Conservation (phyloP, 2,113 vertebrate genomes). For the Pluvianellus socialis region DNA sequence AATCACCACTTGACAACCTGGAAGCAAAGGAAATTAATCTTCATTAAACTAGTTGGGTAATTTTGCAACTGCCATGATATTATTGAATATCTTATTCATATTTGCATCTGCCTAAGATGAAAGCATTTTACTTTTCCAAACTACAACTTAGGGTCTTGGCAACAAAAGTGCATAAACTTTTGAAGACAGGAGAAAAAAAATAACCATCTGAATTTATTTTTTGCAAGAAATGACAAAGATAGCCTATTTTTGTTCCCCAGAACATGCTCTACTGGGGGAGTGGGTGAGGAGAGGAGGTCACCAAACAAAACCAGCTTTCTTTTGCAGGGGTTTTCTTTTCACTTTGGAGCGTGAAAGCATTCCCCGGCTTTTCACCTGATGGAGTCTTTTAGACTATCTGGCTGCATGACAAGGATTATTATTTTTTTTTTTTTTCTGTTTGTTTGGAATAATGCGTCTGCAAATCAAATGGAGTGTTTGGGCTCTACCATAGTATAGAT, state of each 20-base stretch:
- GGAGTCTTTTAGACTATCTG: neutral
- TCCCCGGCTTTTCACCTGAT: neutral
- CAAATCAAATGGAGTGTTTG: neutral
- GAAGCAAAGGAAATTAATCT: neutral
- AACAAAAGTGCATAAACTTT: neutral
- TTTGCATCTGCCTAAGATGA: neutral
- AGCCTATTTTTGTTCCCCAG: neutral
- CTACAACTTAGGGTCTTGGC: neutral
- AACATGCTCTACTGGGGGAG: neutral
- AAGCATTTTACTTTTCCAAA: neutral
- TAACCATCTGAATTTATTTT: neutral
- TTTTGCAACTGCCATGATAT: neutral
- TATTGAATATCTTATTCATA: neutral
- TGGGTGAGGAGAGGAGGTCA: fast-evolving
- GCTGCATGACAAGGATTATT: neutral
- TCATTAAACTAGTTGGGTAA: neutral
- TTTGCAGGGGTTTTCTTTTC: neutral
- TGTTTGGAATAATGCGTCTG: neutral
- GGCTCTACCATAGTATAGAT: neutral
- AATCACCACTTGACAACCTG: neutral
- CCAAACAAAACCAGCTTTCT: neutral
- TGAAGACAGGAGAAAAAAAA: neutral
- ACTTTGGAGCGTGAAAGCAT: neutral
- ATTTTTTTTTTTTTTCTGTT: neutral
- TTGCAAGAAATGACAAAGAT: neutral